These are phyloP conservation scores for Vanessa atalanta DNA, from an alignment of 1,140 invertebrate genomes.

Conservation along the genomic window DNA sequence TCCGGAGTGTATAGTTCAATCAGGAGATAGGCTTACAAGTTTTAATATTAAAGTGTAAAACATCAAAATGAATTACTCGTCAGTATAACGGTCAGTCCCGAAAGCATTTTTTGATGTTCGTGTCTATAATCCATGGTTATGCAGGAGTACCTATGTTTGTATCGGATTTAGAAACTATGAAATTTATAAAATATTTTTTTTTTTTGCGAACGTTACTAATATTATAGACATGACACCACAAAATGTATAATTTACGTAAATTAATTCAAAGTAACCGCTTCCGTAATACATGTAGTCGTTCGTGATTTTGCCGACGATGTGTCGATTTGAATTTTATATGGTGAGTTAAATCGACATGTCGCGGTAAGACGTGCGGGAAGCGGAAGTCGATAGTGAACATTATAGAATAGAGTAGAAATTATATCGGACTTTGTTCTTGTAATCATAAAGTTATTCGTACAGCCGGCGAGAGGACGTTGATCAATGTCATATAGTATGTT, in stretches of 20 bases:
- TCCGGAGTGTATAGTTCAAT: constrained; percentile 5
- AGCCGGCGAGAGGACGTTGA: constrained; percentile 60
- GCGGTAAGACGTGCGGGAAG: constrained; percentile 34
- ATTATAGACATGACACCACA: constrained; percentile 22
- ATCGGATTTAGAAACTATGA: background rate
- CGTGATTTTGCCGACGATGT: background rate
- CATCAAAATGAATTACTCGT: background rate
- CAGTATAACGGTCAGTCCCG: background rate
- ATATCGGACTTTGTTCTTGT: constrained; percentile 45
- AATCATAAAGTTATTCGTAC: constrained; percentile 39
- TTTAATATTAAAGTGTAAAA: background rate
- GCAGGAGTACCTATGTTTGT: background rate
- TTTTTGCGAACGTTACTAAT: background rate
- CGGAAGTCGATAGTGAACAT: constrained; percentile 32
- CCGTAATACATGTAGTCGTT: background rate
- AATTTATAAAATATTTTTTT: background rate
- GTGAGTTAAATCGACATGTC: background rate
- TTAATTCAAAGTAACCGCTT: constrained; percentile 23
- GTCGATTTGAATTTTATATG: background rate
- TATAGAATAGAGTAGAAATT: constrained; percentile 45
- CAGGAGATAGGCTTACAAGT: constrained; percentile 1
- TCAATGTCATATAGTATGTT: constrained; percentile 76
- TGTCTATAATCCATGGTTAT: background rate
- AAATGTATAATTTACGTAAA: constrained; percentile 37
- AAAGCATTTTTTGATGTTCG: background rate